A percentile compares a stretch with the other conserved stretches of the same genome.
Evolutionary conservation across 2,113 vertebrate genomes (phyloP).

Genomic region (Alethe diademata): DNA sequence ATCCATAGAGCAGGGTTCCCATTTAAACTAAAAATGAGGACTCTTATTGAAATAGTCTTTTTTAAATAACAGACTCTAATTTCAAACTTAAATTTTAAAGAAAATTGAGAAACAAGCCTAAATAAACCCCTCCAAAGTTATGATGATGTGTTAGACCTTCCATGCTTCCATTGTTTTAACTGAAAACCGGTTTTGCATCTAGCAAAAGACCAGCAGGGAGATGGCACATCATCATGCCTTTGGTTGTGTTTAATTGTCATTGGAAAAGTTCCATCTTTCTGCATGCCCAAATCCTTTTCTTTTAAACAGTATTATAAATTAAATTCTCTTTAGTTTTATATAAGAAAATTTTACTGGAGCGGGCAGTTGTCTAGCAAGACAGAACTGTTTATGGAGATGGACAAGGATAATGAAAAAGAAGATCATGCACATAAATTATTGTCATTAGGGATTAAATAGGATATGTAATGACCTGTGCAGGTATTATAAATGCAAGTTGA

Average conservation of each 20-base stretch:
- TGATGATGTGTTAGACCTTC: accelerated
- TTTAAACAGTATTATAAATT: not conserved
- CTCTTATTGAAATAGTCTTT: not conserved
- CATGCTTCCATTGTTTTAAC: not conserved
- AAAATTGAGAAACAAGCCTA: not conserved
- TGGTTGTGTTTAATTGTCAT: not conserved
- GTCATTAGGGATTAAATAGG: not conserved
- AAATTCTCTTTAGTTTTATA: constrained; percentile 1
- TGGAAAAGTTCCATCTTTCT: not conserved
- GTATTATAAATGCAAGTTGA: not conserved
- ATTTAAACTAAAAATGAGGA: not conserved
- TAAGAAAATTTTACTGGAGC: not conserved
- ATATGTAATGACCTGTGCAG: not conserved
- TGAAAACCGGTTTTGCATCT: not conserved
- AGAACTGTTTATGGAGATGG: not conserved
- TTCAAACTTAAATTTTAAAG: not conserved
- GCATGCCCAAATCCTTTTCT: not conserved
- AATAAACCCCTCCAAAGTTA: not conserved
- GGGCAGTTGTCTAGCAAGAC: not conserved
- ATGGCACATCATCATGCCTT: not conserved
- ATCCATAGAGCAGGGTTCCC: not conserved
- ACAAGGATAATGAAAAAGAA: constrained; percentile 3
- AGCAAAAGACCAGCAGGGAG: not conserved
- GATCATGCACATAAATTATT: constrained; percentile 15
- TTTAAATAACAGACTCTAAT: not conserved